phyloP scores from a whole-genome alignment of 2,113 vertebrate genomes.

The Mormyrus iriodes region DNA sequence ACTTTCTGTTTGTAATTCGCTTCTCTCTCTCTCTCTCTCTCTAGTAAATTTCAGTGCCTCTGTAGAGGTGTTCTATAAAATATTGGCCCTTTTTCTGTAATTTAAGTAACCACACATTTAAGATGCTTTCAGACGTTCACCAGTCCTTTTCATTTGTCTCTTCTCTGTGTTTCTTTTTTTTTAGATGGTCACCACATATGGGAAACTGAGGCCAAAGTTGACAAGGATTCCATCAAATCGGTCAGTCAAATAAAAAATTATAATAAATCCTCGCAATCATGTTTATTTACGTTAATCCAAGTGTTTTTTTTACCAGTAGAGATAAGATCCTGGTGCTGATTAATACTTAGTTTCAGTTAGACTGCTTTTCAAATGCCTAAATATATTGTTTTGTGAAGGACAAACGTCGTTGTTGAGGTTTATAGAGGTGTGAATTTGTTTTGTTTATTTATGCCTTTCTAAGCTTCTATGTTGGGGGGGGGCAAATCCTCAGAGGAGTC shows the following conservation, averaged over 20 bases:
- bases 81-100: not conserved
- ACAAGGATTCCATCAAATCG: constrained; percentile 80
- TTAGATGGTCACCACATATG: constrained; percentile 93
- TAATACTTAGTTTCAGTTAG: not conserved
- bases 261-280: not conserved
- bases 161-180: constrained; percentile 36
- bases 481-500: not conserved
- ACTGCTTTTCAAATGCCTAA: not conserved
- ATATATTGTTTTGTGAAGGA: not conserved
- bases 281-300: not conserved
- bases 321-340: not conserved
- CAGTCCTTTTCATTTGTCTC: not conserved
- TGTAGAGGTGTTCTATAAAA: not conserved
- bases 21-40: not conserved
- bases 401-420: not conserved
- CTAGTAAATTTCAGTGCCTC: not conserved
- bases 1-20: not conserved
- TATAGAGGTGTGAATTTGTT: not conserved
- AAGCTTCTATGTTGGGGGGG: too few relatives aligned
- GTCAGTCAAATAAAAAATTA: constrained; percentile 58
- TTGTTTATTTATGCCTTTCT: too few relatives aligned
- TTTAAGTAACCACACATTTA: not conserved
- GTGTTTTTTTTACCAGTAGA: not conserved
- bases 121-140: not conserved
- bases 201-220: constrained; percentile 91